Percentiles rank a stretch among this genome's conserved stretches.
These are phyloP conservation scores for Elysia crispata DNA, from an alignment of 2,888 invertebrate genomes.

Conservation along the genomic window DNA sequence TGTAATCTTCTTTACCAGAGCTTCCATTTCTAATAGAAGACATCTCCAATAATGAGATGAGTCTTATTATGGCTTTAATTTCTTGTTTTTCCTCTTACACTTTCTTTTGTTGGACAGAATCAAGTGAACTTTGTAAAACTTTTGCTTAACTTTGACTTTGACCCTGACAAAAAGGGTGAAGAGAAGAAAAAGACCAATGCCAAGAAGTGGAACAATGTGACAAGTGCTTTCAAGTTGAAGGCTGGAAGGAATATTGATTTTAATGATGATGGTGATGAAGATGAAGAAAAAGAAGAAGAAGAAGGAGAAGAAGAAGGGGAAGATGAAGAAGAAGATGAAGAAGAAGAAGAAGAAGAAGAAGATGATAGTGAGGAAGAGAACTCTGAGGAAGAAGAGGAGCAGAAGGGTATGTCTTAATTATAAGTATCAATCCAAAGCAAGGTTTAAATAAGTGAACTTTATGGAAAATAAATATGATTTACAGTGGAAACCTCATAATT, in stretches of 20 bases:
- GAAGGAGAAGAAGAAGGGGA: conserved; percentile 47
- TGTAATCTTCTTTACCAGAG: no score
- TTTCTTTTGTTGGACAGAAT: conserved; percentile 46
- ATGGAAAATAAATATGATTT: no score
- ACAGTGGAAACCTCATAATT: no score
- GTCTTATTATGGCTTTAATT: no score
- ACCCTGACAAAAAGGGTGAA: conserved; percentile 43
- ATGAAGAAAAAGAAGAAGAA: conserved; percentile 47
- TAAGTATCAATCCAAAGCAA: no score
- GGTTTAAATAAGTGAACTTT: no score
- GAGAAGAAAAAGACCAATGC: conserved; percentile 16
- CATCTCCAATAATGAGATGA: no score
- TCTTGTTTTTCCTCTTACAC: background rate
- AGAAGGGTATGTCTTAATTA: no score
- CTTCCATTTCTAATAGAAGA: no score
- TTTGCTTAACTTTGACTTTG: conserved; percentile 52
- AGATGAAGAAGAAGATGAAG: conserved; percentile 47
- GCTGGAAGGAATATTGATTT: background rate
- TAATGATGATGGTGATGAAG: conserved; percentile 45
- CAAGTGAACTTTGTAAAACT: conserved; percentile 50
- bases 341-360: conserved; percentile 47
- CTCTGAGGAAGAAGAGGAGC: no score
- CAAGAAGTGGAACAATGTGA: background rate
- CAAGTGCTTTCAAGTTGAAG: conserved; percentile 1
- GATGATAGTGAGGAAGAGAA: no score